These are phyloP conservation scores for Capreolus pygargus DNA, from an alignment of 2,113 vertebrate genomes.

Conservation along the genomic window DNA sequence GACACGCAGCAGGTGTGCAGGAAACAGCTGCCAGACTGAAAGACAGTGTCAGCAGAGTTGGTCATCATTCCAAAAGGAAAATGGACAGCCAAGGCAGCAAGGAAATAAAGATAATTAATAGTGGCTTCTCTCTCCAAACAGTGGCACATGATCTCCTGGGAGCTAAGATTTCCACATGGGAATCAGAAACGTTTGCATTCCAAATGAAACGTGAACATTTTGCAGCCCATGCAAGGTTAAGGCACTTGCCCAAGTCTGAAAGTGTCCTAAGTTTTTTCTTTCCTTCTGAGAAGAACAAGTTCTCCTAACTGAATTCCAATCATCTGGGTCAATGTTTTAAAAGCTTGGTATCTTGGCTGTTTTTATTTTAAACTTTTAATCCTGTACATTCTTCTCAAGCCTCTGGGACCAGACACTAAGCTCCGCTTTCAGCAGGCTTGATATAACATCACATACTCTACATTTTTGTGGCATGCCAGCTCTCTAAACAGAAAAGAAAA, in stretches of 20 bases:
- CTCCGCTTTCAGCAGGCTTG: conserved; percentile 53
- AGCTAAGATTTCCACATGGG: conserved; percentile 30
- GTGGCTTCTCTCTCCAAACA: not conserved
- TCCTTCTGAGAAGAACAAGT: conserved; percentile 30
- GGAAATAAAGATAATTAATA: not conserved
- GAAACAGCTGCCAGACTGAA: not conserved
- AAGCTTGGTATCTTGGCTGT: conserved; percentile 37
- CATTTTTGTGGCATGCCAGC: conserved; percentile 54
- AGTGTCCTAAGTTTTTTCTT: conserved; percentile 14
- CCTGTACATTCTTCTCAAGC: conserved; percentile 48
- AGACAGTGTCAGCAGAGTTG: not conserved
- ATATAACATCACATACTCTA: not conserved
- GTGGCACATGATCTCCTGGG: not conserved
- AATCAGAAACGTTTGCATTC: not conserved
- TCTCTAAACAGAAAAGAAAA: conserved; percentile 48
- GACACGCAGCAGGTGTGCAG: not conserved
- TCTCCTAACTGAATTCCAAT: conserved; percentile 60
- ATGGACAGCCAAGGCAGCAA: not conserved
- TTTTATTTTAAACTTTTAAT: conserved; percentile 65
- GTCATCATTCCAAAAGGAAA: conserved; percentile 15
- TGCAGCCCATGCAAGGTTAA: conserved; percentile 38
- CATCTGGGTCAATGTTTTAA: conserved; percentile 43
- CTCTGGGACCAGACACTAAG: conserved; percentile 24
- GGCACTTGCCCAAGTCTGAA: conserved; percentile 29
- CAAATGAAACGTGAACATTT: conserved; percentile 41